Evolutionary conservation across 2,113 vertebrate species (phyloP), one percentile per base, ranked within the genome.

Genomic region (Dasyprocta punctata): DNA sequence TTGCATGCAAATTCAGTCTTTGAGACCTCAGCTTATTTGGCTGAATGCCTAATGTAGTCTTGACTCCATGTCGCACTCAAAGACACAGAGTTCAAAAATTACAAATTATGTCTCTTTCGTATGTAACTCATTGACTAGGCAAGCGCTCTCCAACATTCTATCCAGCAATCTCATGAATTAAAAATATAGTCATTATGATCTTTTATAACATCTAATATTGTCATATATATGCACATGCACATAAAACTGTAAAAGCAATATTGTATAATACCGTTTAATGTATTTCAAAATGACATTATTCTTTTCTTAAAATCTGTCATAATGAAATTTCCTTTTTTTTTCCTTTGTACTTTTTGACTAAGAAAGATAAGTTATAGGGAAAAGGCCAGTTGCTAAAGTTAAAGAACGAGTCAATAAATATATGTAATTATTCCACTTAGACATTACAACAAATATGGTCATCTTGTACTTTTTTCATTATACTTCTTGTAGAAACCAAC

Each of bases 241-340:
- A 38, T 16, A 71, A 65, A 83, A 78, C 44, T 83, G 30, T 84
- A 94, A 75, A 38, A 77, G 30, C 33, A n/a, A 89, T 19, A 61
- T 33, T 56, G 30, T 65, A 14, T 20, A 84, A 24, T 78, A 44
- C 2, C 85, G 86, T 38, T 78, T 33, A 96, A 85, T 24, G 14
- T 83, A 84, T 90, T 92, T 16, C 16, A 77, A 69, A 88, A 54
- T 93, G 13, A 49, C 73, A 83, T 69, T 81, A 47, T 92, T 97
- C 19, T 17, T 93, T 89, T 83, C 38, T 30, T 56, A 80, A 47
- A 88, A 86, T 92, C 4, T 87, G 38, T 52, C 58, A 54, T 36
- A 84, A 92, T 88, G 49, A 56, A 94, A 86, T 89, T 91, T 38
- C 7, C 56, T 93, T 81, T 80, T 56, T 90, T 14, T 14, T 56